A percentile compares a stretch with the other conserved stretches of the same genome.
Evolutionary conservation across 2,888 invertebrate genomes (phyloP).

Genomic region (Prosapia bicincta): DNA sequence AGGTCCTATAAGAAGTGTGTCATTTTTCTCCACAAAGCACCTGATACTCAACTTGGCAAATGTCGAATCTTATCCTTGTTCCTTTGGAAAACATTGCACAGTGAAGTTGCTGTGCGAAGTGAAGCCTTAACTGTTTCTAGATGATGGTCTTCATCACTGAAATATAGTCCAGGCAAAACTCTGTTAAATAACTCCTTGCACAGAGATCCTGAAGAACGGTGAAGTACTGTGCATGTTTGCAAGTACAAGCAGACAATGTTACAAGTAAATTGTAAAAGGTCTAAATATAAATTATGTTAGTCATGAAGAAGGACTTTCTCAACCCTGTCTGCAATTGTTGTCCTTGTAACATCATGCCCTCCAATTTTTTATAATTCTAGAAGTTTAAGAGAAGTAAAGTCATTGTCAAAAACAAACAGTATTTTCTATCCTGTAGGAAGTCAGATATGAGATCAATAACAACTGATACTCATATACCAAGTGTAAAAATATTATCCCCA

Average conservation of each 20-base stretch:
- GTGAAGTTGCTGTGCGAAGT: not conserved
- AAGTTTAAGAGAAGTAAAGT: constrained; percentile 34
- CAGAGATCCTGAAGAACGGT: not conserved
- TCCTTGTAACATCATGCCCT: not conserved
- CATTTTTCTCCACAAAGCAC: not conserved
- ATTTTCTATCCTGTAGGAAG: not conserved
- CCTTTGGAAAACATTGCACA: not conserved
- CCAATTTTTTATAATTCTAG: constrained; percentile 6
- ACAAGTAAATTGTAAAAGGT: too few species aligned
- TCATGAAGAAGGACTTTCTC: not conserved
- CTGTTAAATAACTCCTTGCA: not conserved
- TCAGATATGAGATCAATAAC: not conserved
- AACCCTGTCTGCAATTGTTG: not conserved
- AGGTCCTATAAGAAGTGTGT: not conserved
- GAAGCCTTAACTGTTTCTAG: not conserved
- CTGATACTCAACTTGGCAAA: not conserved
- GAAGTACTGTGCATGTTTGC: not conserved
- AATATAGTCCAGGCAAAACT: not conserved
- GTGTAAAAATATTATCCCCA: not conserved
- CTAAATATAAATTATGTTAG: too few species aligned
- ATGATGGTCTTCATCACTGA: not conserved
- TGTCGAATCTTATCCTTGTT: not conserved
- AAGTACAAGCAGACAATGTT: too few species aligned
- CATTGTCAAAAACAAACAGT: constrained; percentile 32
- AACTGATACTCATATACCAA: not conserved